Percentiles rank a stretch among this genome's conserved stretches.
phyloP scores from a whole-genome alignment of 2,888 invertebrate species.

The Calliphora vomitoria region DNA sequence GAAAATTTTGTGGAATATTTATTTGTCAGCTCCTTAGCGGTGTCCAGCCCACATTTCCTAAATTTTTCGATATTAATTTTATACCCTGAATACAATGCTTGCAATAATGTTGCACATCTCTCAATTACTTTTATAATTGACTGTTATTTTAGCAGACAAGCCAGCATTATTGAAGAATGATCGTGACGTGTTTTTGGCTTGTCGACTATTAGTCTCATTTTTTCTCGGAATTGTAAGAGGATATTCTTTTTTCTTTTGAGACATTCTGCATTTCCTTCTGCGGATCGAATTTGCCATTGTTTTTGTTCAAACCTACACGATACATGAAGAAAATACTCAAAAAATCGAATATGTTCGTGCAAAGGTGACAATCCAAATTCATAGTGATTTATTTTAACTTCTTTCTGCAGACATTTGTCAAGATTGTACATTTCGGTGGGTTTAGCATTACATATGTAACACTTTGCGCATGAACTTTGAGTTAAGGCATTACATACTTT shows the following conservation, averaged over 20 bases:
- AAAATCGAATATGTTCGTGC: neutral
- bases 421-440: conserved; percentile 67
- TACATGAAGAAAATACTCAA: conserved; percentile 30
- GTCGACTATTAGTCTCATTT: conserved; percentile 69
- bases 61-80: too few species aligned
- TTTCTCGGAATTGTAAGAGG: conserved; percentile 59
- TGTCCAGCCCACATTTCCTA: neutral
- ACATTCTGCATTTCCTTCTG: conserved; percentile 52
- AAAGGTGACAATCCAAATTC: conserved; percentile 17
- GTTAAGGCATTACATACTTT: conserved; percentile 60
- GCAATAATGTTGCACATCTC: too few species aligned
- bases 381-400: conserved; percentile 44
- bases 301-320: conserved; percentile 51
- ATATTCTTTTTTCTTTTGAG: conserved; percentile 55
- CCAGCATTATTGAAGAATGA: conserved; percentile 62
- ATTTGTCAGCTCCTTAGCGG: too few species aligned
- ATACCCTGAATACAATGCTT: too few species aligned
- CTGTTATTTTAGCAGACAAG: conserved; percentile 1
- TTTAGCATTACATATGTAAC: conserved; percentile 66
- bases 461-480: conserved; percentile 56
- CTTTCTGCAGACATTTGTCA: conserved; percentile 59
- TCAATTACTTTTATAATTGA: too few species aligned
- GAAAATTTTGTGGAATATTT: too few species aligned
- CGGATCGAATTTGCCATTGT: conserved; percentile 64
- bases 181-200: conserved; percentile 65